These are phyloP conservation scores for Nymphalis c-album DNA, from an alignment of 2,888 invertebrate genomes.

Conservation along the genomic window DNA sequence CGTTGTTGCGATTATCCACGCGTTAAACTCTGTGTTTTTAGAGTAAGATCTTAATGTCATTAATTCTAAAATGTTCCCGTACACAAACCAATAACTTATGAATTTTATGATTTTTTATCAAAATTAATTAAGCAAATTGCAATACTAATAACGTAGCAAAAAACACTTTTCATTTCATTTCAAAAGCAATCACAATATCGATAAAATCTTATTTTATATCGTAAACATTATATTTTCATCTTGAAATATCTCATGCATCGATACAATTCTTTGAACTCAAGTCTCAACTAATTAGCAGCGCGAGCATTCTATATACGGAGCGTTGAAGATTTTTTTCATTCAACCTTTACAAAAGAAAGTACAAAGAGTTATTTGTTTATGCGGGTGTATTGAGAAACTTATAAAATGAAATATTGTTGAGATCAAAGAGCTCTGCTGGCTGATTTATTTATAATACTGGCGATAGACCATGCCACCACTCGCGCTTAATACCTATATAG, in stretches of 20 bases:
- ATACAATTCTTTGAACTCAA: not conserved
- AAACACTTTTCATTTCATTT: too few relatives aligned
- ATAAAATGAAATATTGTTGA: constrained; percentile 10
- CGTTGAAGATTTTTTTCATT: not conserved
- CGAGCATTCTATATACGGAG: not conserved
- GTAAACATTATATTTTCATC: not conserved
- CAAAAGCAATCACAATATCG: too few relatives aligned
- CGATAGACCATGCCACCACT: constrained; percentile 11
- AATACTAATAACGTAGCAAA: too few relatives aligned
- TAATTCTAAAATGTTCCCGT: too few relatives aligned
- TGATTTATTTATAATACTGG: constrained; percentile 20
- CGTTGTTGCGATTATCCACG: too few relatives aligned
- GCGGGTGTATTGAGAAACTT: constrained; percentile 2
- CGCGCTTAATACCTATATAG: not conserved
- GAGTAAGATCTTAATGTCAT: too few relatives aligned
- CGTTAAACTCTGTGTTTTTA: too few relatives aligned
- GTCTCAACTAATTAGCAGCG: not conserved
- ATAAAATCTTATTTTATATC: not conserved
- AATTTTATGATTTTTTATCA: too few relatives aligned
- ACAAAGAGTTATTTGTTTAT: constrained; percentile 2
- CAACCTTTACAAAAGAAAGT: constrained; percentile 3
- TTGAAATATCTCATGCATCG: not conserved
- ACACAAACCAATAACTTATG: too few relatives aligned
- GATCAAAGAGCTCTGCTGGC: constrained; percentile 18
- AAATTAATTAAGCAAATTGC: too few relatives aligned